These are phyloP conservation scores for Hartigia nigra DNA, from an alignment of 2,888 invertebrate species.

Conservation along the genomic window DNA sequence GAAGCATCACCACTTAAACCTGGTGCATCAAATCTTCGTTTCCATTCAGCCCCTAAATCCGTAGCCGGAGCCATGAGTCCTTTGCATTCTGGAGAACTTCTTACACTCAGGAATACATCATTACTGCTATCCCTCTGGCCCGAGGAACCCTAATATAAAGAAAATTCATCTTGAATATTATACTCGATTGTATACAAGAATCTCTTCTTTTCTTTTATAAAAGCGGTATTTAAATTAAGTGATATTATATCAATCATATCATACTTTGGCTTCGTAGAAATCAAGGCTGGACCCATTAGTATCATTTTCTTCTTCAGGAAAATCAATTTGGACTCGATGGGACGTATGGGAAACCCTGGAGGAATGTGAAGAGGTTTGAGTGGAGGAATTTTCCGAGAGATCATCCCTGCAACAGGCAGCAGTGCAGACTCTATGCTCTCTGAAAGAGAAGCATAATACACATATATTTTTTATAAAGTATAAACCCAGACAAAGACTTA, in stretches of 20 bases:
- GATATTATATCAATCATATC: background rate
- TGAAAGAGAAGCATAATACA: constrained; percentile 24
- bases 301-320: constrained; percentile 48
- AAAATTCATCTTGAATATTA: background rate
- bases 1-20: constrained; percentile 65
- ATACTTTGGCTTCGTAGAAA: constrained; percentile 56
- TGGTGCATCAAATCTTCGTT: constrained; percentile 49
- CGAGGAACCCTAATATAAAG: constrained; percentile 40
- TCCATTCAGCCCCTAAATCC: constrained; percentile 61
- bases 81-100: constrained; percentile 60
- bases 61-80: constrained; percentile 61
- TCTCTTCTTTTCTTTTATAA: background rate
- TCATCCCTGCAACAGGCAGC: constrained; percentile 63
- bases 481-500: background rate
- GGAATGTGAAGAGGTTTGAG: constrained; percentile 55
- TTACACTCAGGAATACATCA: constrained; percentile 58
- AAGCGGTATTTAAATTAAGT: background rate
- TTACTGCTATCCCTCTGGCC: constrained; percentile 53
- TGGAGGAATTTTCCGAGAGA: constrained; percentile 59
- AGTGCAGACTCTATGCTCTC: constrained; percentile 60
- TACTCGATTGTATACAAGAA: background rate
- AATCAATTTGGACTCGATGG: constrained; percentile 51
- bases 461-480: background rate
- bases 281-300: constrained; percentile 58
- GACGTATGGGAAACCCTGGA: constrained; percentile 49